Conservation (phyloP, 2,113 vertebrate species). For the Rhea americana region DNA sequence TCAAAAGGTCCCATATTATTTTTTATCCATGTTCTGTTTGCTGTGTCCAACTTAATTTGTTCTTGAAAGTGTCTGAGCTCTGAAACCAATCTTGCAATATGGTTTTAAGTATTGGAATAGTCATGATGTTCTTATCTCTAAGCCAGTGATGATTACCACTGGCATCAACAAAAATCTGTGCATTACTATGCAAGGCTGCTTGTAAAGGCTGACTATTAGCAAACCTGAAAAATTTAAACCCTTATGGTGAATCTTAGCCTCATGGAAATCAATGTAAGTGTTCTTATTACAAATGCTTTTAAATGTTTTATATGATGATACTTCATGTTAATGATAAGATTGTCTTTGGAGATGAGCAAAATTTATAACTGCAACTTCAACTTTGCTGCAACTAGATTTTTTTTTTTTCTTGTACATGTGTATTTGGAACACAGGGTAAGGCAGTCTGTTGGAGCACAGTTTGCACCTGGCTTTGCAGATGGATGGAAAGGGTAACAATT, state of each 20-base stretch:
- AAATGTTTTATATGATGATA: background rate
- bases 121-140: background rate
- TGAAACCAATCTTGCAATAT: background rate
- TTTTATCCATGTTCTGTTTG: background rate
- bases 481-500: background rate
- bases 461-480: background rate
- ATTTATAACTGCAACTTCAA: background rate
- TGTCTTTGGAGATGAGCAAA: background rate
- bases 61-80: background rate
- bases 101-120: background rate
- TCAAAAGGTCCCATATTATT: background rate
- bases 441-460: background rate
- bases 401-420: fast-evolving
- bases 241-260: background rate
- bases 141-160: background rate
- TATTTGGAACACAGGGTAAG: background rate
- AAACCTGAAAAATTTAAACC: background rate
- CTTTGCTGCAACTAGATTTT: background rate
- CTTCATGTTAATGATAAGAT: background rate
- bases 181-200: background rate
- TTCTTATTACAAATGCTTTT: background rate
- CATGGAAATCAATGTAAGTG: background rate
- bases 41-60: background rate
- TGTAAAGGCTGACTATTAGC: background rate
- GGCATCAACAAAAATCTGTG: background rate